These are phyloP conservation scores for Acrobasis suavella DNA, from an alignment of 2,888 invertebrate genomes.

Conservation along the genomic window DNA sequence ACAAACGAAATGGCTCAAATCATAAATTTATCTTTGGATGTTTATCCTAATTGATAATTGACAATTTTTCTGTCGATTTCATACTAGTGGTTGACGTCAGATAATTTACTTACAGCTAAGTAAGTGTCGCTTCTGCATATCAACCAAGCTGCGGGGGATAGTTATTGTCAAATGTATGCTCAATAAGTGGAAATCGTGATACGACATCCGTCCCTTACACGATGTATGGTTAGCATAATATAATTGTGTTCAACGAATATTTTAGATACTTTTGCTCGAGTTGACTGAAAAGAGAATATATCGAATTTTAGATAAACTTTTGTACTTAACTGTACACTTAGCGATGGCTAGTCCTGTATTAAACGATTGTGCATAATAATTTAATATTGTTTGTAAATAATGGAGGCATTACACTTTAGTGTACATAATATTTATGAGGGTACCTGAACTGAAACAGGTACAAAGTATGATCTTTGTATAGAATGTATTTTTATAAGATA, in stretches of 20 bases:
- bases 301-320: constrained; percentile 69
- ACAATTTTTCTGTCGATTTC: no score
- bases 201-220: constrained; percentile 42
- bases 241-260: constrained; percentile 73
- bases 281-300: constrained; percentile 69
- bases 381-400: constrained; percentile 36
- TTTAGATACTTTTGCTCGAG: constrained; percentile 40
- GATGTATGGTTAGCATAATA: constrained; percentile 43
- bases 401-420: constrained; percentile 34
- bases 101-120: no score
- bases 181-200: constrained; percentile 24
- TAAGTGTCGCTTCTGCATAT: no score
- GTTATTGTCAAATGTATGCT: constrained; percentile 8
- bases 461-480: constrained; percentile 38
- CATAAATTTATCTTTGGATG: no score
- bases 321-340: constrained; percentile 55
- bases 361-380: constrained; percentile 70
- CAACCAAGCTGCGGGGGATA: no score
- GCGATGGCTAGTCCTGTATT: constrained; percentile 77
- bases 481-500: constrained; percentile 13
- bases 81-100: no score
- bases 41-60: no score
- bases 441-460: constrained; percentile 57
- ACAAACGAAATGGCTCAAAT: no score
- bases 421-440: constrained; percentile 38